A percentile compares a stretch with the other conserved stretches of the same genome.
Conservation (phyloP, 2,113 vertebrate genomes). For the zebrafish (Danio rerio) region DNA sequence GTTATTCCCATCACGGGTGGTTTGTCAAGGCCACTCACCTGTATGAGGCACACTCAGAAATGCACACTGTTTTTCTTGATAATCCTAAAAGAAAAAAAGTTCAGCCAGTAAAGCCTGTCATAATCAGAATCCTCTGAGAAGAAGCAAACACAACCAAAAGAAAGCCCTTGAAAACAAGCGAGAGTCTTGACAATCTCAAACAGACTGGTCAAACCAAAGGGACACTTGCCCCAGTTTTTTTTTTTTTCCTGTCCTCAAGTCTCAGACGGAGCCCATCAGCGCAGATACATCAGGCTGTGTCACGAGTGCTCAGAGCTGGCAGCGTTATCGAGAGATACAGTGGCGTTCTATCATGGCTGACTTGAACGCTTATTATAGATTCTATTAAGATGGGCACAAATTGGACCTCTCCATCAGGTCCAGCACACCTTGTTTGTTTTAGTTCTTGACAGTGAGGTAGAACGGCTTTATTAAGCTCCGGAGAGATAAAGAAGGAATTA, state of each 20-base stretch:
- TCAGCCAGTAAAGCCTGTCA: not conserved
- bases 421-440: slow-evolving; percentile 78
- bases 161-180: slow-evolving; percentile 14
- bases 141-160: not conserved
- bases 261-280: slow-evolving; percentile 53
- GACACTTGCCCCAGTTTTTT: slow-evolving; percentile 36
- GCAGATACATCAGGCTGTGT: slow-evolving; percentile 68
- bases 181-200: slow-evolving; percentile 27
- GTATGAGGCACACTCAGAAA: too few relatives aligned
- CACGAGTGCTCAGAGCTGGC: slow-evolving; percentile 63
- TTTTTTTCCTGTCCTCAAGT: slow-evolving; percentile 35
- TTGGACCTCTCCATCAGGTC: slow-evolving; percentile 77
- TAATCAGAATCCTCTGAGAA: not conserved
- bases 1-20: too few relatives aligned
- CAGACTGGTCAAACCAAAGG: slow-evolving; percentile 35
- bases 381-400: slow-evolving; percentile 83
- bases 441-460: slow-evolving; percentile 72
- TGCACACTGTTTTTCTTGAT: too few relatives aligned
- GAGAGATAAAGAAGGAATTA: slow-evolving; percentile 75
- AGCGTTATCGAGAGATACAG: slow-evolving; percentile 72
- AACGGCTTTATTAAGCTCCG: slow-evolving; percentile 75
- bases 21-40: too few relatives aligned
- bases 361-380: slow-evolving; percentile 79
- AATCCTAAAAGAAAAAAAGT: too few relatives aligned
- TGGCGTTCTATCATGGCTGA: slow-evolving; percentile 71